Base-by-base conservation (phyloP, 2,797 vertebrate species). In the Hemitrygon akajei region DNA sequence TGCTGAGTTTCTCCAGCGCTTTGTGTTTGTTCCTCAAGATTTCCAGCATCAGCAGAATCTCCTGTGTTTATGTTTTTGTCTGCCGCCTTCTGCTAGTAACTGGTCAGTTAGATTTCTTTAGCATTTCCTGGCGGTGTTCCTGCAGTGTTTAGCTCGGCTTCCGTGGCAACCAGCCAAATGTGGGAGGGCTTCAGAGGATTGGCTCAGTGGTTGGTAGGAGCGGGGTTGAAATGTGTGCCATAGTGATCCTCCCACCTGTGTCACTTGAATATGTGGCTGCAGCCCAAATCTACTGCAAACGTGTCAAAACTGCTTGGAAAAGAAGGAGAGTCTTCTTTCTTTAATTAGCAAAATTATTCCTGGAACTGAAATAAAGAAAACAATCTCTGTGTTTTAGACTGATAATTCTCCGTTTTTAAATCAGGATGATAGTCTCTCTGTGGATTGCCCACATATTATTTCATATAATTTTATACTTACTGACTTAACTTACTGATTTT, bases 291-390 rank as follows among this genome's bases (percentile, higher is more conserved):
- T 20, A 27, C 89, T 47, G 37, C 71, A n/a, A 63, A 18, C 6
- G 10, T 47, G 89, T 37, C 89, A 20, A 22, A 40, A n/a, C 66
- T 91, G 63, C 69, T 22, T 11, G 18, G n/a, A 27, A 79, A 34
- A 79, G 76, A 79, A 27, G n/a, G 63, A 86, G 82, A 86, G 3
- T 25, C 1, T 22, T 56, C 81, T 73, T 71, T 71, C 89, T 40
- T 91, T 40, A 40, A 91, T 71, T 69, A 91, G 69, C 82, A 69
- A 91, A 91, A 71, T 91, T 69, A 91, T 91, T 91, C 89, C 37
- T 73, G 89, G 89, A 22, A 18, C 66, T 40, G 89, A 40, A 69
- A 91, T 91, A 34, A 16, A 86, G 56, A 86, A 1, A 86, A 16
- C 30, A 86, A 60, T 60, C 56, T 7, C 56, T 47, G 11, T 27